phyloP scores from a whole-genome alignment of 2,113 vertebrate genomes.

The Cyanoliseus patagonus region DNA sequence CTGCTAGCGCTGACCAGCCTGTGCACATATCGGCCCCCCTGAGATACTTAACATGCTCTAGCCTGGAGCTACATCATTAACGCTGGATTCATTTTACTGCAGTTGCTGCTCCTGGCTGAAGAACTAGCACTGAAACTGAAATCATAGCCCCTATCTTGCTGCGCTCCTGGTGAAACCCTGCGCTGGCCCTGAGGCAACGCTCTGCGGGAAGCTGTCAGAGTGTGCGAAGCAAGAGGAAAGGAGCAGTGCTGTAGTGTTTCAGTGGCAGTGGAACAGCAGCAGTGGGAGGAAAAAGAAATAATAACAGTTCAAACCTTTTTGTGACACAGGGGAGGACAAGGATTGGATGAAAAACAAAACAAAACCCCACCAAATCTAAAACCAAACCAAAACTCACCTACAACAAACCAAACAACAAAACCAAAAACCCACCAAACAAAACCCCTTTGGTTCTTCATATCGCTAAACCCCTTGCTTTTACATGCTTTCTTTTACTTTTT shows the following conservation, averaged over 20 bases:
- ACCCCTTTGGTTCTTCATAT: accelerated
- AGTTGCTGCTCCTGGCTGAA: neutral
- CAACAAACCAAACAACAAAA: neutral
- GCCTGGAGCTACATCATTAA: neutral
- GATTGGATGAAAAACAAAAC: neutral
- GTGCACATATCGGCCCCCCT: neutral
- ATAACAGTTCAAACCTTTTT: neutral
- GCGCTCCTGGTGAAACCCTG: neutral
- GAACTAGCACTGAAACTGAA: neutral
- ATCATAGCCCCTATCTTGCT: neutral
- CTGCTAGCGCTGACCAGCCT: neutral
- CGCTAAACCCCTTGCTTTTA: neutral
- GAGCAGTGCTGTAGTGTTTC: neutral
- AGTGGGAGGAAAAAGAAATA: neutral
- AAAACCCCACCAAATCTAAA: neutral
- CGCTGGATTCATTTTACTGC: neutral
- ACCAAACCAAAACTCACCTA: neutral
- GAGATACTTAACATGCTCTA: neutral
- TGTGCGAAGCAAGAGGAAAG: neutral
- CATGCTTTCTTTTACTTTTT: neutral
- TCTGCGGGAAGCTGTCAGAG: neutral
- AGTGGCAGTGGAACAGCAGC: neutral
- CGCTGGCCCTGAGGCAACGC: neutral
- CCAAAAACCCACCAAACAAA: neutral
- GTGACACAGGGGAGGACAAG: neutral